These are phyloP conservation scores for Synergus umbraculus DNA, from an alignment of 2,888 invertebrate species.

Conservation along the genomic window DNA sequence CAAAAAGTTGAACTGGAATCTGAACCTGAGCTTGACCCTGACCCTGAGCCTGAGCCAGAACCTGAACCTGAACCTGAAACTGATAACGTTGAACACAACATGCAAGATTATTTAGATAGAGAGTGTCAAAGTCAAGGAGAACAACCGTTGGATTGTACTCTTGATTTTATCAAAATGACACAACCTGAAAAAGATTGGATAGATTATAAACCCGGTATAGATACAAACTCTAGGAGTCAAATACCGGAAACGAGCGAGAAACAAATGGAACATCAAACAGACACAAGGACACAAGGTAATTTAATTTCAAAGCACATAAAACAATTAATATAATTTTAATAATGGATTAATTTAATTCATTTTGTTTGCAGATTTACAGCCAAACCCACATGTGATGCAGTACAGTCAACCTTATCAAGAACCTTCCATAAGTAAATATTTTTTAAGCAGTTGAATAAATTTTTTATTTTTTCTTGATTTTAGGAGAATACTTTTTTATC, in stretches of 20 bases:
- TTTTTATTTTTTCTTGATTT: not conserved
- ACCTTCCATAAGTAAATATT: constrained; percentile 62
- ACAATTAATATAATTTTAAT: too few species aligned
- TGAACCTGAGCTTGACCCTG: not conserved
- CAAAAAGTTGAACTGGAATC: constrained; percentile 22
- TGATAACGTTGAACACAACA: constrained; percentile 6
- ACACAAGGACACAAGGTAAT: constrained; percentile 2
- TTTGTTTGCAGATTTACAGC: constrained; percentile 55
- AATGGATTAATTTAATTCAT: not conserved
- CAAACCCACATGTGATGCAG: constrained; percentile 63
- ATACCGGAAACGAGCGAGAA: not conserved
- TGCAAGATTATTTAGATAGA: constrained; percentile 31
- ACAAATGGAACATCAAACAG: constrained; percentile 32
- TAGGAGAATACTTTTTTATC: not conserved
- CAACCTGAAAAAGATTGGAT: constrained; percentile 42
- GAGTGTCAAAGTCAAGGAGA: constrained; percentile 41
- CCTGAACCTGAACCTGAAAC: not conserved
- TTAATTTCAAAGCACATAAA: not conserved
- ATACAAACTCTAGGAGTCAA: not conserved
- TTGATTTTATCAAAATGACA: constrained; percentile 53
- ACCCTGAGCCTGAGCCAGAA: not conserved
- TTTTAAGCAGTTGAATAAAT: constrained; percentile 37
- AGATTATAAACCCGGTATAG: constrained; percentile 41
- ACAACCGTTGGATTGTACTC: constrained; percentile 63
- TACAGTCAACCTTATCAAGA: constrained; percentile 63